A percentile compares a stretch with the other conserved stretches of the same genome.
Evolutionary conservation across 2,797 vertebrate species (phyloP).

Genomic region (Oryzias sinensis): DNA sequence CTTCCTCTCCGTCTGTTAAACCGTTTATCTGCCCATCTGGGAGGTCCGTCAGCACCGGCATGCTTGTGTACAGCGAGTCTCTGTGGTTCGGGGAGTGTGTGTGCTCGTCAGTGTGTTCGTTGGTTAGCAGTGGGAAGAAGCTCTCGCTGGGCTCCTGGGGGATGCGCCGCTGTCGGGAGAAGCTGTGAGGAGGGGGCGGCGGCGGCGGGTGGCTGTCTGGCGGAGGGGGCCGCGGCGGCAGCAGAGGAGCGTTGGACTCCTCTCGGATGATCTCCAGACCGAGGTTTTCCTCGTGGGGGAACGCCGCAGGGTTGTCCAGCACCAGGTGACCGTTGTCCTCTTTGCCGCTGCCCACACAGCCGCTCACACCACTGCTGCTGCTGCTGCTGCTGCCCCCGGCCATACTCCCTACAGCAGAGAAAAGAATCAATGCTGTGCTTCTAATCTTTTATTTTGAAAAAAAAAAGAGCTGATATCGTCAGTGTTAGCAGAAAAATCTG

Average conservation of each 20-base stretch:
- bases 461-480: neutral
- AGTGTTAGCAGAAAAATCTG: too few species aligned
- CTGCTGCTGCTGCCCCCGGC: conserved; percentile 69
- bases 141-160: conserved; percentile 95
- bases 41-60: conserved; percentile 91
- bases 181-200: conserved; percentile 84
- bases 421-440: conserved; percentile 1
- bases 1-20: conserved; percentile 75
- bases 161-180: conserved; percentile 83
- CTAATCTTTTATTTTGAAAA: conserved; percentile 12
- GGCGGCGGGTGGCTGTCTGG: conserved; percentile 84
- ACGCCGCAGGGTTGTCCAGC: conserved; percentile 82
- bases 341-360: conserved; percentile 70
- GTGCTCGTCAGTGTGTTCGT: conserved; percentile 93
- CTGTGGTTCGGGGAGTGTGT: conserved; percentile 88
- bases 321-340: conserved; percentile 78
- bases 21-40: conserved; percentile 85
- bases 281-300: conserved; percentile 89
- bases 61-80: conserved; percentile 98
- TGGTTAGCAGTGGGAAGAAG: conserved; percentile 95
- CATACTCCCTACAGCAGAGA: conserved; percentile 61
- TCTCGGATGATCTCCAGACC: conserved; percentile 95
- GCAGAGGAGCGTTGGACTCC: conserved; percentile 91
- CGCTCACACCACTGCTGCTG: conserved; percentile 69
- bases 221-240: conserved; percentile 87